phyloP scores from a whole-genome alignment of 2,888 invertebrate species.

The Teleiodes luculella region DNA sequence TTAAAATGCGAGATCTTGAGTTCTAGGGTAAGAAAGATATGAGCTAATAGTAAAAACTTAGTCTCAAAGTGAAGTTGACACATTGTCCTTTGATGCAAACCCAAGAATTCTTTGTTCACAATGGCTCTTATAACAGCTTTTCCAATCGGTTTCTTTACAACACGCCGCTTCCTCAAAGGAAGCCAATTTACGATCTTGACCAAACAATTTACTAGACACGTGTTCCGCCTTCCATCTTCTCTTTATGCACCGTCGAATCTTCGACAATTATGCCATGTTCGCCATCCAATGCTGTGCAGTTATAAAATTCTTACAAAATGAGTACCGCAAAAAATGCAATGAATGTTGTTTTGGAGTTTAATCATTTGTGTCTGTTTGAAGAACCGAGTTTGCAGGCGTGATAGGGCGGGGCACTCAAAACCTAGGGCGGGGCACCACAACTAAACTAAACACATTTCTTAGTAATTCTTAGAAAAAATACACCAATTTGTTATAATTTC shows the following conservation, averaged over 20 bases:
- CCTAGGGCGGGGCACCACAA: constrained; percentile 49
- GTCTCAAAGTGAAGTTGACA: no score
- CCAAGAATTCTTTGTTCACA: background rate
- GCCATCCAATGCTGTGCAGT: constrained; percentile 9
- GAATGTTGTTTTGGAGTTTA: no score
- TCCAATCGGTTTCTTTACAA: background rate
- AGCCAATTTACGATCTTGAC: constrained; percentile 39
- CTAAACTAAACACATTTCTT: constrained; percentile 26
- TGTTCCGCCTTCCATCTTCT: constrained; percentile 18
- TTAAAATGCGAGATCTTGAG: no score
- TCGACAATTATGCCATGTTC: background rate
- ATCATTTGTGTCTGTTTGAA: constrained; percentile 19
- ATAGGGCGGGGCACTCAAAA: constrained; percentile 53
- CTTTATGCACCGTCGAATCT: no score
- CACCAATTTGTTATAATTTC: constrained; percentile 59
- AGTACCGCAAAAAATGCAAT: background rate
- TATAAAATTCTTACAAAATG: background rate
- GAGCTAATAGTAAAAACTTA: no score
- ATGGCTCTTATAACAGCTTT: background rate
- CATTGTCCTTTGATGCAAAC: no score
- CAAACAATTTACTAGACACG: constrained; percentile 54
- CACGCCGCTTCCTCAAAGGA: constrained; percentile 27
- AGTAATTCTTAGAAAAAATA: constrained; percentile 42
- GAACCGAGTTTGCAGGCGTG: constrained; percentile 50
- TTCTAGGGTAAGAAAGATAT: no score